Percentiles rank a stretch among this genome's conserved stretches.
Conservation (phyloP, 1,140 invertebrate genomes). For the Lepidotrigona ventralis region DNA sequence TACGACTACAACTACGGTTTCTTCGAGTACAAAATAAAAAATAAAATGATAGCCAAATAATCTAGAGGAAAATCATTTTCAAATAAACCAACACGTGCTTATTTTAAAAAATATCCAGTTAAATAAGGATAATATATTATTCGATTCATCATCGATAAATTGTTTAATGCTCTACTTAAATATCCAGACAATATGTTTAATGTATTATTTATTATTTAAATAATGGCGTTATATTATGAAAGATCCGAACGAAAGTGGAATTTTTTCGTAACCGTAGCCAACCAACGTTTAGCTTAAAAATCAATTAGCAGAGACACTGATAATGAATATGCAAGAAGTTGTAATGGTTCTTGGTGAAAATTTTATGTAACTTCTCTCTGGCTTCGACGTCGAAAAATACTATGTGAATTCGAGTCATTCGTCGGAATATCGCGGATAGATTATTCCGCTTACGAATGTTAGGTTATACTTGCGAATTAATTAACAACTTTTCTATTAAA, state of each 20-base stretch:
- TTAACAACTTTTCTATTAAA: not conserved
- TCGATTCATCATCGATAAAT: too few relatives aligned
- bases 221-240: too few relatives aligned
- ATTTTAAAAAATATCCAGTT: too few relatives aligned
- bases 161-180: too few relatives aligned
- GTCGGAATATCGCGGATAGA: not conserved
- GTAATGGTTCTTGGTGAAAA: slow-evolving; percentile 14
- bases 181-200: too few relatives aligned
- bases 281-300: slow-evolving; percentile 1
- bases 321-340: slow-evolving; percentile 21
- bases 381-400: not conserved
- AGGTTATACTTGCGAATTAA: not conserved
- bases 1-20: too few relatives aligned
- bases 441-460: not conserved
- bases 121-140: too few relatives aligned
- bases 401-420: not conserved
- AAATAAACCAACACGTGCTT: too few relatives aligned
- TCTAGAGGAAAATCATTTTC: too few relatives aligned
- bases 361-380: not conserved
- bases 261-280: not conserved
- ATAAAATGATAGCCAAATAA: too few relatives aligned
- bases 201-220: too few relatives aligned
- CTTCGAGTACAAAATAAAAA: too few relatives aligned
- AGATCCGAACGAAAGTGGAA: slow-evolving; percentile 1
- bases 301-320: slow-evolving; percentile 6